Conservation (phyloP, 2,797 vertebrate genomes). For the Muraenolepis orangiensis region DNA sequence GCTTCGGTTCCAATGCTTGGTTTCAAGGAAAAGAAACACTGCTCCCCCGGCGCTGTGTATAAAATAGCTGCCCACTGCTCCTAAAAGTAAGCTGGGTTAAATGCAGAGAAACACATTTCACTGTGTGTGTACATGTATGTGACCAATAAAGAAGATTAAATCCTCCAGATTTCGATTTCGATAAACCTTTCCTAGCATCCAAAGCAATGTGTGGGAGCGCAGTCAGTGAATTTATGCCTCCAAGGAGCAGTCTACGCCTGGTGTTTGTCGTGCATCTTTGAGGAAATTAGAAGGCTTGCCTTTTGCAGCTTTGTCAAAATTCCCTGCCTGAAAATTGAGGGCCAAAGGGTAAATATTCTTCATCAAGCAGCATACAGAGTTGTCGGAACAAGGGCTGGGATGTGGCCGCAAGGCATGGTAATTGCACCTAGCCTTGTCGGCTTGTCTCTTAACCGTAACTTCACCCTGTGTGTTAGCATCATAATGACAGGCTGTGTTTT, state of each 20-base stretch:
- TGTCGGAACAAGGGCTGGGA: slow-evolving; percentile 16
- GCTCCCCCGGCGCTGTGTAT: no score
- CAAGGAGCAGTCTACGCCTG: not conserved
- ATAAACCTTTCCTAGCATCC: slow-evolving; percentile 30
- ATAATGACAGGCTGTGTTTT: slow-evolving; percentile 42
- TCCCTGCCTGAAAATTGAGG: slow-evolving; percentile 3
- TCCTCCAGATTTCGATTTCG: no score
- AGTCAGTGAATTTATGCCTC: slow-evolving; percentile 22
- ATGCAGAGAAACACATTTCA: no score
- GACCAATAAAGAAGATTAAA: no score
- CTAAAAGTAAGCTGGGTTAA: no score
- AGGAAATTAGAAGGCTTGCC: slow-evolving; percentile 6
- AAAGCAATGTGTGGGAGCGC: slow-evolving; percentile 13
- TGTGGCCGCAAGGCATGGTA: slow-evolving; percentile 10
- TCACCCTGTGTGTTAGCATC: slow-evolving; percentile 18
- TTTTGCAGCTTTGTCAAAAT: slow-evolving; percentile 3
- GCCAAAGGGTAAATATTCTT: slow-evolving; percentile 6
- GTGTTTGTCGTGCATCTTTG: slow-evolving; percentile 1
- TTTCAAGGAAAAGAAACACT: no score
- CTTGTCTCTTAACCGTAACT: slow-evolving; percentile 26
- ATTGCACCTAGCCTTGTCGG: slow-evolving; percentile 25
- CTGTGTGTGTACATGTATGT: no score
- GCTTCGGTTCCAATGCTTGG: no score
- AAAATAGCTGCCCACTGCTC: no score
- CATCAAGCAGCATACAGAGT: slow-evolving; percentile 10